These are phyloP conservation scores for Catocala nupta DNA, from an alignment of 2,888 invertebrate species.

Conservation along the genomic window DNA sequence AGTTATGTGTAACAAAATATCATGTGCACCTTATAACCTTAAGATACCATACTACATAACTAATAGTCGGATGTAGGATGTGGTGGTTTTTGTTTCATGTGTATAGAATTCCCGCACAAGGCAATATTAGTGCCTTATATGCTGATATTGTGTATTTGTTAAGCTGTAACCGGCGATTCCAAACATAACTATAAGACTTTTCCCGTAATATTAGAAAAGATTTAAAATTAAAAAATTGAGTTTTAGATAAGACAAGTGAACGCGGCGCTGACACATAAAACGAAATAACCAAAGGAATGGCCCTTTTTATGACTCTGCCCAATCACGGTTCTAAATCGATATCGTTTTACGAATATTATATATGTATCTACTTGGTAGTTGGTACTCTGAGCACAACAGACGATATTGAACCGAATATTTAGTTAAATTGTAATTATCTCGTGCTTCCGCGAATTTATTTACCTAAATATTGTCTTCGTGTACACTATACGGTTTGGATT, in stretches of 20 bases:
- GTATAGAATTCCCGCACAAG: too few species aligned
- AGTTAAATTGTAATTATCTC: constrained; percentile 29
- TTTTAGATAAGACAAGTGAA: constrained; percentile 26
- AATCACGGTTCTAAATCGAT: constrained; percentile 38
- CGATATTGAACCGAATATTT: constrained; percentile 28
- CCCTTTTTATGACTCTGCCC: constrained; percentile 35
- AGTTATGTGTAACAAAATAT: too few species aligned
- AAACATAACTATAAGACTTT: too few species aligned
- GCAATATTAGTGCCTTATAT: too few species aligned
- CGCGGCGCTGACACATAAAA: constrained; percentile 30
- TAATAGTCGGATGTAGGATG: too few species aligned
- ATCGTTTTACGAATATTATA: constrained; percentile 23
- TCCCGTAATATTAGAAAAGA: neutral
- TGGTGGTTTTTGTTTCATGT: too few species aligned
- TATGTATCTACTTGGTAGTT: constrained; percentile 18
- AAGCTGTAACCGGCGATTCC: too few species aligned
- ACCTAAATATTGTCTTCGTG: constrained; percentile 32
- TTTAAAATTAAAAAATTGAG: constrained; percentile 8
- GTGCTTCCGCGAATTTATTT: constrained; percentile 29
- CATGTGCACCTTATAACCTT: too few species aligned
- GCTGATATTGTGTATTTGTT: too few species aligned
- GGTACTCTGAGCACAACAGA: neutral
- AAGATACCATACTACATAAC: too few species aligned
- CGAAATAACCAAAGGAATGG: constrained; percentile 29
- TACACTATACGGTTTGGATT: constrained; percentile 10